Percentiles rank a stretch among this genome's conserved stretches.
Conservation (phyloP, 2,888 invertebrate species). For the Tridacna crocea region DNA sequence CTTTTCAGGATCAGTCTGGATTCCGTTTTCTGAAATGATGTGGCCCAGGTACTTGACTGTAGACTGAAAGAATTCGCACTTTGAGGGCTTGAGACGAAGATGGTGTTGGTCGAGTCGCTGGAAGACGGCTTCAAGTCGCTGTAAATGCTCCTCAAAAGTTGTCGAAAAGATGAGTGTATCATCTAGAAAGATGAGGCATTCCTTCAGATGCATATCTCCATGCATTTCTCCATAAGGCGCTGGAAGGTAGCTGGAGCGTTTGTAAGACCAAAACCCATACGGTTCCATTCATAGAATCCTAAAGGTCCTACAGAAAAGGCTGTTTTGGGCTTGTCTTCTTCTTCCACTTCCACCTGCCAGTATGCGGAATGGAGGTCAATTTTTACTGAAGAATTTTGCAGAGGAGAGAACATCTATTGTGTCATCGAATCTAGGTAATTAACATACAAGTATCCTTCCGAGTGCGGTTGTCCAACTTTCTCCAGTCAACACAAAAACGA, state of each 20-base stretch:
- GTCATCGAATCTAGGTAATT: neutral
- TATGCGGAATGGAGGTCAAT: neutral
- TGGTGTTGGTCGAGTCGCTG: neutral
- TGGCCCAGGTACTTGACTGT: neutral
- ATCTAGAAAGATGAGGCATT: constrained; percentile 31
- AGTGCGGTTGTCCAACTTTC: too few species aligned
- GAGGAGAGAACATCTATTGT: neutral
- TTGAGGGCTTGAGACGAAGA: neutral
- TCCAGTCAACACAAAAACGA: too few species aligned
- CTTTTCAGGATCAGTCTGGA: neutral
- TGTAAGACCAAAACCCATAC: neutral
- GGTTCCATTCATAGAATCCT: neutral
- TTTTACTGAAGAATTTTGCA: neutral
- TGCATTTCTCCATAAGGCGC: constrained; percentile 46
- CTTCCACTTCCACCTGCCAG: neutral
- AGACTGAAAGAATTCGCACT: constrained; percentile 1
- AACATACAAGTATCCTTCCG: neutral
- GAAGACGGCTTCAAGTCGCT: neutral
- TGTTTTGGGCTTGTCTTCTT: neutral
- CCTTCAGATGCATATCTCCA: constrained; percentile 25
- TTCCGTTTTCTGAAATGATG: neutral
- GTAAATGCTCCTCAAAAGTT: too few species aligned
- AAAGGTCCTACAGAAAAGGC: neutral
- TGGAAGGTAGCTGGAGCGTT: constrained; percentile 64
- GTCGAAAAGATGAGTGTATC: constrained; percentile 11